Percentiles rank a stretch among this genome's conserved stretches.
Conservation (phyloP, 2,113 vertebrate species). For the Rafetus swinhoei region DNA sequence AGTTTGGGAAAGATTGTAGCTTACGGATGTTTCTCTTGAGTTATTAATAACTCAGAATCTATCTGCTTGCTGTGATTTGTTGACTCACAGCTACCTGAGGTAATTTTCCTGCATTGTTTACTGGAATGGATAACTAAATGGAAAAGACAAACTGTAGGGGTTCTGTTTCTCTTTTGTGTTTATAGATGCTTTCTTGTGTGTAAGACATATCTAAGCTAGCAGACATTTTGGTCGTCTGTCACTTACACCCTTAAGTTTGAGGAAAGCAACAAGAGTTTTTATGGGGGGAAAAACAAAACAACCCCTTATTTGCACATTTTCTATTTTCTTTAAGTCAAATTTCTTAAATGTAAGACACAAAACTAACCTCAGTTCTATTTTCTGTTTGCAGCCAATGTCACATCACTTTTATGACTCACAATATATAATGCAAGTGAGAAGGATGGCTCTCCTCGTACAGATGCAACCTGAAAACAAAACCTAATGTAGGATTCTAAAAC, state of each 20-base stretch:
- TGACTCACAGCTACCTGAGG: constrained; percentile 51
- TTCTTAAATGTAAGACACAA: constrained; percentile 30
- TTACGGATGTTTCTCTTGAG: constrained; percentile 1
- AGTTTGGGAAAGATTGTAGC: constrained; percentile 56
- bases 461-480: background rate
- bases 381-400: background rate
- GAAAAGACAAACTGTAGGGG: background rate
- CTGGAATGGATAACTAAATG: constrained; percentile 16
- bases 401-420: background rate
- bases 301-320: constrained; percentile 17
- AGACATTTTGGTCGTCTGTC: constrained; percentile 49
- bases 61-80: constrained; percentile 46
- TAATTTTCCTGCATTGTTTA: constrained; percentile 33
- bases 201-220: constrained; percentile 54
- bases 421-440: background rate
- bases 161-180: constrained; percentile 5
- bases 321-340: constrained; percentile 50
- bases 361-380: constrained; percentile 7
- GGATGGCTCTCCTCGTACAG: background rate
- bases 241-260: background rate
- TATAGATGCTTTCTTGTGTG: constrained; percentile 37
- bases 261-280: constrained; percentile 28
- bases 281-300: background rate
- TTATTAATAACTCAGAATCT: fast-evolving
- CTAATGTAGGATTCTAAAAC: background rate